Evolutionary conservation across 1,140 invertebrate genomes (phyloP).

Genomic region (Pseudobourletiella spinata): DNA sequence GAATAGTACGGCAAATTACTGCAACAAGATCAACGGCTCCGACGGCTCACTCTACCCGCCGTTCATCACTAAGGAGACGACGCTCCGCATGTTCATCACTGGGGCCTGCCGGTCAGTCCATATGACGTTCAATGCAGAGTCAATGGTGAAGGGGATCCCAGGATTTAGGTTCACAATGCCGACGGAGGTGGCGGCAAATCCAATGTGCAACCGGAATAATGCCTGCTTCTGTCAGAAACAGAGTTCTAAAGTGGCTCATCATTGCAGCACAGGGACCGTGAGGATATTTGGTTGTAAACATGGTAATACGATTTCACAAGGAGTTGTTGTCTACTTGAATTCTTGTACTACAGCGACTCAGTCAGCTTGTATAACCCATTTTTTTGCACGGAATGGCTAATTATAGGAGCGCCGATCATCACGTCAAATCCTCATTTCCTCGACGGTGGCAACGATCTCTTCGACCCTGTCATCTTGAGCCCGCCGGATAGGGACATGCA

Average conservation of each 20-base stretch:
- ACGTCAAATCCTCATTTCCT: constrained; percentile 28
- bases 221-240: constrained; percentile 62
- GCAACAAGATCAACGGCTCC: constrained; percentile 60
- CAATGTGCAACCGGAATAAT: constrained; percentile 52
- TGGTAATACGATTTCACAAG: constrained; percentile 44
- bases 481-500: constrained; percentile 6
- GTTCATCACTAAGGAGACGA: constrained; percentile 44
- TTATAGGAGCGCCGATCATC: constrained; percentile 12
- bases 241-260: constrained; percentile 48
- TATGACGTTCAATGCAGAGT: constrained; percentile 51
- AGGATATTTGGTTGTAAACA: constrained; percentile 52
- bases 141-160: constrained; percentile 55
- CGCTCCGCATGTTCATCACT: constrained; percentile 23
- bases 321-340: neutral
- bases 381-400: constrained; percentile 15
- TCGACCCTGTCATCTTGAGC: constrained; percentile 10
- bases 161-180: constrained; percentile 54
- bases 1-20: constrained; percentile 42
- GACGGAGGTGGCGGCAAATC: constrained; percentile 51
- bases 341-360: neutral
- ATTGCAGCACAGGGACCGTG: constrained; percentile 59
- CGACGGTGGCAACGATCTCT: neutral
- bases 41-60: constrained; percentile 69
- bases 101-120: constrained; percentile 49
- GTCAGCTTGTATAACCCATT: neutral